phyloP scores from a whole-genome alignment of 1,140 invertebrate genomes.

The Holcopasites calliopsidis region DNA sequence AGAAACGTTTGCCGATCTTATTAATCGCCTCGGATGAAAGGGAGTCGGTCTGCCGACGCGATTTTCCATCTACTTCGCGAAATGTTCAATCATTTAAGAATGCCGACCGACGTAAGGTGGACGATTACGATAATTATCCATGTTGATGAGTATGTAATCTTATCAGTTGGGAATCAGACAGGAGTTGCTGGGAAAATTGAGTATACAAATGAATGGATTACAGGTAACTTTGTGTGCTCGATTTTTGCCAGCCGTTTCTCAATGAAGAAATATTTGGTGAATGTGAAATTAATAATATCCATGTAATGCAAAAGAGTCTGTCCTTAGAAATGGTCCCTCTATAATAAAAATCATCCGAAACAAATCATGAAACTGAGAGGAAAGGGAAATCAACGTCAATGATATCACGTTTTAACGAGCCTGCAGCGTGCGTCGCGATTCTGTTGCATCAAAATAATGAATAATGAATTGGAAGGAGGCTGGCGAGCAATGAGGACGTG shows the following conservation, averaged over 20 bases:
- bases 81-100: background rate
- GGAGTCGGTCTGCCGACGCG: background rate
- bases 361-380: background rate
- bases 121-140: background rate
- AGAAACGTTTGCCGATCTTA: slow-evolving; percentile 44
- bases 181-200: too few relatives aligned
- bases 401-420: background rate
- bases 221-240: too few relatives aligned
- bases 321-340: too few relatives aligned
- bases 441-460: background rate
- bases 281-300: too few relatives aligned
- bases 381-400: background rate
- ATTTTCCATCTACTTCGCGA: background rate
- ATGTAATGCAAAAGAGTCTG: too few relatives aligned
- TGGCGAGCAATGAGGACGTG: background rate
- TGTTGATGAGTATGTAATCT: background rate
- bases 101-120: background rate
- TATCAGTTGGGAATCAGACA: too few relatives aligned
- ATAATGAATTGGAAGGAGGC: slow-evolving; percentile 19
- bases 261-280: too few relatives aligned
- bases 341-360: too few relatives aligned
- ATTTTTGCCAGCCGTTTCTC: too few relatives aligned
- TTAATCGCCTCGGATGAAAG: slow-evolving; percentile 24
- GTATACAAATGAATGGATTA: too few relatives aligned
- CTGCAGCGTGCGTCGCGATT: background rate